Percentiles rank a stretch among this genome's conserved stretches.
Conservation (phyloP, 1,140 invertebrate species). For the Bombus cullumanus region DNA sequence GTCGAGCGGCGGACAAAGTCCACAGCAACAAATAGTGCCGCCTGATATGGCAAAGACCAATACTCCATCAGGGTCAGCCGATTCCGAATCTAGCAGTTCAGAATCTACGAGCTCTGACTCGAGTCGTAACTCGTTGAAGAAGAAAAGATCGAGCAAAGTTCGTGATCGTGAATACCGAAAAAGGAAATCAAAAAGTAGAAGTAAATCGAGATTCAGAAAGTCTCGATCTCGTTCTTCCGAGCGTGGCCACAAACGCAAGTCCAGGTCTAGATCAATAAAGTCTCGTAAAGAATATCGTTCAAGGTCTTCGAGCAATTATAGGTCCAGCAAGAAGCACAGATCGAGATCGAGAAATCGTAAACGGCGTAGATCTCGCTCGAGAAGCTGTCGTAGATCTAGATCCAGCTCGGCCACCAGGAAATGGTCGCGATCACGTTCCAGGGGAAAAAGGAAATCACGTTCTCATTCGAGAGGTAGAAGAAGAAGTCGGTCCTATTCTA, state of each 20-base stretch:
- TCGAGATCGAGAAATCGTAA: constrained; percentile 70
- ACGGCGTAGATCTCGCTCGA: constrained; percentile 70
- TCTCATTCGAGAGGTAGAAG: constrained; percentile 70
- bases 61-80: constrained; percentile 69
- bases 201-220: constrained; percentile 72
- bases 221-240: constrained; percentile 75
- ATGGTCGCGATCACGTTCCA: constrained; percentile 73
- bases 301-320: constrained; percentile 72
- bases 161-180: constrained; percentile 64
- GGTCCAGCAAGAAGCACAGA: constrained; percentile 68
- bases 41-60: constrained; percentile 65
- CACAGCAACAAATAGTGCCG: constrained; percentile 67
- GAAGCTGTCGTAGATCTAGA: constrained; percentile 63
- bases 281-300: constrained; percentile 72
- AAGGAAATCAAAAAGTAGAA: constrained; percentile 72
- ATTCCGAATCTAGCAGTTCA: constrained; percentile 72
- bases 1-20: constrained; percentile 76
- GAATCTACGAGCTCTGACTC: constrained; percentile 67
- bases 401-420: constrained; percentile 62
- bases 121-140: constrained; percentile 60
- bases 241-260: constrained; percentile 65
- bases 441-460: constrained; percentile 69
- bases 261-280: constrained; percentile 72
- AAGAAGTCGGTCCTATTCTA: constrained; percentile 59
- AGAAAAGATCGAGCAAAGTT: constrained; percentile 48